Conservation (phyloP, 2,113 vertebrate genomes). For the Odontesthes bonariensis region DNA sequence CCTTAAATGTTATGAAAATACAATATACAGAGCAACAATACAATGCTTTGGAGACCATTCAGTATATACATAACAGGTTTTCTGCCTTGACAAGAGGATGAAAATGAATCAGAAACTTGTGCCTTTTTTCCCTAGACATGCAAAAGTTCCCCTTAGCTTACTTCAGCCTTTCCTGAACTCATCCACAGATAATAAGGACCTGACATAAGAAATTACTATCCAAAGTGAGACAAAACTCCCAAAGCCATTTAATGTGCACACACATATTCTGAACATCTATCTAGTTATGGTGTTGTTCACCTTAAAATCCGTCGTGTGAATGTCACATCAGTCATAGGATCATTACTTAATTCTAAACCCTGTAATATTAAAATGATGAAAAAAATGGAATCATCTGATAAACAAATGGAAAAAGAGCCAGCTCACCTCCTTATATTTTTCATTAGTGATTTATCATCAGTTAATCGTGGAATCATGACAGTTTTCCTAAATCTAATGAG, state of each 20-base stretch:
- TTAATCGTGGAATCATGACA: slow-evolving; percentile 47
- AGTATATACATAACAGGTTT: slow-evolving; percentile 68
- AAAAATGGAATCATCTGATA: slow-evolving; percentile 69
- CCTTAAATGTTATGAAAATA: slow-evolving; percentile 83
- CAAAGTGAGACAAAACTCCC: slow-evolving; percentile 72
- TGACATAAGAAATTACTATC: slow-evolving; percentile 67
- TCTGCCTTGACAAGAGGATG: slow-evolving; percentile 58
- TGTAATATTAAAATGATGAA: slow-evolving; percentile 69
- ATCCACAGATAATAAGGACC: slow-evolving; percentile 19
- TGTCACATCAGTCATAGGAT: slow-evolving; percentile 41
- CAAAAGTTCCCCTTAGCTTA: slow-evolving; percentile 47
- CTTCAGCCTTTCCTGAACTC: slow-evolving; percentile 46
- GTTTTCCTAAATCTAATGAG: slow-evolving; percentile 52
- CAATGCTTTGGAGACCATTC: slow-evolving; percentile 71
- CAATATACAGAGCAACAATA: slow-evolving; percentile 81
- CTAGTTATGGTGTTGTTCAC: slow-evolving; percentile 80
- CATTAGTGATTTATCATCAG: slow-evolving; percentile 37
- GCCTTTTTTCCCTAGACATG: slow-evolving; percentile 66
- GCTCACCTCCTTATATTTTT: slow-evolving; percentile 35
- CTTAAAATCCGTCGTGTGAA: slow-evolving; percentile 80
- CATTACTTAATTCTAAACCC: slow-evolving; percentile 61
- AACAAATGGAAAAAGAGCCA: slow-evolving; percentile 64
- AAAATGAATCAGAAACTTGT: slow-evolving; percentile 58
- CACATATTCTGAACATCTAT: slow-evolving; percentile 82
- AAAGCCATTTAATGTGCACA: slow-evolving; percentile 86